Evolutionary conservation across 1,140 invertebrate species (phyloP).

Genomic region (Trichomalopsis sarcophagae): DNA sequence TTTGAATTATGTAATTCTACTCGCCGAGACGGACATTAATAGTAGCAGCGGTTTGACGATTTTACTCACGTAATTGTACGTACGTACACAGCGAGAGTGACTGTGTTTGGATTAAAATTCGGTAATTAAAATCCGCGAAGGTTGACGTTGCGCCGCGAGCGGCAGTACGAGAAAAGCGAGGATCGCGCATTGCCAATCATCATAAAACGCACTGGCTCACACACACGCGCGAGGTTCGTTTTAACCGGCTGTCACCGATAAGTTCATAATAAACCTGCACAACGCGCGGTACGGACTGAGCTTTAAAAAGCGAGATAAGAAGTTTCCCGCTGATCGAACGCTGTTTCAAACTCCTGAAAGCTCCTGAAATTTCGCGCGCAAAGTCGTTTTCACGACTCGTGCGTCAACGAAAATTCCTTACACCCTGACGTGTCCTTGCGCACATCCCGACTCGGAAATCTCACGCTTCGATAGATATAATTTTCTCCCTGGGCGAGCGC

Average conservation of each 20-base stretch:
- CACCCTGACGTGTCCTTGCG: no score
- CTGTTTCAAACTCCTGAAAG: no score
- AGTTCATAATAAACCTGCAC: neutral
- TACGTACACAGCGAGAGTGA: neutral
- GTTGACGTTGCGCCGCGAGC: neutral
- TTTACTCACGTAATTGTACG: neutral
- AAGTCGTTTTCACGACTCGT: no score
- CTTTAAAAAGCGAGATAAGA: neutral
- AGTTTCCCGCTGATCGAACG: neutral
- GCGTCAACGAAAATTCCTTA: no score
- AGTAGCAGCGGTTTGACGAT: neutral
- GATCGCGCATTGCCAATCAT: neutral
- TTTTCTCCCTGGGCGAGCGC: neutral
- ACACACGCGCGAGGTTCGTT: neutral
- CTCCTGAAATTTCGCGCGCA: no score
- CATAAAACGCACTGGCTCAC: neutral
- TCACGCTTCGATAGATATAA: neutral
- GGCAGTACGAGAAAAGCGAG: no score
- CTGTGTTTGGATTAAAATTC: neutral
- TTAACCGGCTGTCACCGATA: constrained; percentile 8
- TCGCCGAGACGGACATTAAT: neutral
- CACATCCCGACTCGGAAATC: neutral
- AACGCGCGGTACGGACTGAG: no score
- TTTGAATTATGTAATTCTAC: neutral
- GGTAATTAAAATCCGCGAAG: no score